Base-by-base conservation (phyloP, 2,113 vertebrate species). In the Indicator maculatus region DNA sequence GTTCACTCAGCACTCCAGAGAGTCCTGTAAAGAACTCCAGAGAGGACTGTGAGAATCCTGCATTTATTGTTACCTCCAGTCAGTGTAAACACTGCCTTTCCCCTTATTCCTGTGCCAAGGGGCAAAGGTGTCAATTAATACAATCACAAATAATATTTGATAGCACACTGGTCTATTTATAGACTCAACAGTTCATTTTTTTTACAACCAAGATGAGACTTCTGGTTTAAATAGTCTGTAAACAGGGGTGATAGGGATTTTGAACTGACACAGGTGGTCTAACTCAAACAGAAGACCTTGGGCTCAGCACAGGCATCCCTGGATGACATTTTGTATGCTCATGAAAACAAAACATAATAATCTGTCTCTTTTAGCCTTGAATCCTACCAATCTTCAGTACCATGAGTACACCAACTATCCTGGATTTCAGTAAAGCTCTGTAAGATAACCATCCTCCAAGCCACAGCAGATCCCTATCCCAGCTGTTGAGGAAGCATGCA, bases 21-120 rank as follows among this genome's bases (percentile, higher is more conserved):
- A 61, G 5, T 88, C 72, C 88, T 67, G 53, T 61, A 94, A 93
- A 95, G 82, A 52, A 88, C n/a, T n/a, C n/a, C n/a, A n/a, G n/a
- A n/a, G n/a, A n/a, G n/a, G 55, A 16, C 72, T 0, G 0, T 83
- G 67, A 95, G 89, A 93, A 93, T 65, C 65, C 31, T 94, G 63
- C 53, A 72, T 69, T 81, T 88, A 75, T 86, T 81, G 31, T 47
- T 81, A 78, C 47, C 76, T 72, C 44, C 30, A 72, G 69, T 61
- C 76, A 50, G n/a, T 20, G 69, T 77, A 95, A 95, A 88, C 38
- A 91, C 39, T 75, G 21, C 45, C n/a, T 91, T 81, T 78, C 63
- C 47, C 53, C 73, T 69, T 90, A 44, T 80, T 90, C 59, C 59
- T 59, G 2, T 69, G 65, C 85, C 59, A 83, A 88, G 27, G 27